Percentiles rank a stretch among this genome's conserved stretches.
Conservation (phyloP, 2,888 invertebrate genomes). For the Pachycephus smyrnensis region DNA sequence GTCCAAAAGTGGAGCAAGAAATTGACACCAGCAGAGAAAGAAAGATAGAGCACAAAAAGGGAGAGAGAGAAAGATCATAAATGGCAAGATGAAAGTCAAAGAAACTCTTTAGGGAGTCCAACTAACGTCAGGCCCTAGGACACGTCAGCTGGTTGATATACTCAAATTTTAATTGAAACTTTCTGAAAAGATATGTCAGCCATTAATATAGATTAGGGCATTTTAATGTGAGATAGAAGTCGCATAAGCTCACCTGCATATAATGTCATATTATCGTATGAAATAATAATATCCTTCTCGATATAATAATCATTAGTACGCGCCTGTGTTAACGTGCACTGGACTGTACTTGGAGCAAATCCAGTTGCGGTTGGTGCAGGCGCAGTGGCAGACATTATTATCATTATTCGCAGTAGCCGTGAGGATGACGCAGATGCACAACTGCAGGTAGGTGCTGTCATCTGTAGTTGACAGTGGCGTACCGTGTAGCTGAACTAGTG, state of each 20-base stretch:
- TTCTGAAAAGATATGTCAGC: background rate
- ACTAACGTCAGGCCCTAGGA: slow-evolving; percentile 12
- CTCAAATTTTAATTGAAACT: slow-evolving; percentile 14
- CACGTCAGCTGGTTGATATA: slow-evolving; percentile 21
- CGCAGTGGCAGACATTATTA: background rate
- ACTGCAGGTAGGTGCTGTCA: background rate
- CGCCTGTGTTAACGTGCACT: background rate
- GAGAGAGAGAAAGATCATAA: background rate
- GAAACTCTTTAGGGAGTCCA: background rate
- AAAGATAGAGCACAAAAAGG: background rate
- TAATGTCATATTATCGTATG: background rate
- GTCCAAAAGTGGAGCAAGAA: background rate
- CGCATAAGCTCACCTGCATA: background rate
- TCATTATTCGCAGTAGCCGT: background rate
- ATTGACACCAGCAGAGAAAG: background rate
- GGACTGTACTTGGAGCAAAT: background rate
- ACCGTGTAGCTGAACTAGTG: background rate
- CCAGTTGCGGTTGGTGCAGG: background rate
- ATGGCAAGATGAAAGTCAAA: slow-evolving; percentile 3
- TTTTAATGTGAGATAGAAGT: background rate
- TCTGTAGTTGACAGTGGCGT: background rate
- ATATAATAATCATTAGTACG: background rate
- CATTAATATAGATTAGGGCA: background rate
- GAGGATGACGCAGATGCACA: background rate
- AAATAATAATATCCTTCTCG: background rate